Percentiles rank a stretch among this genome's conserved stretches.
Conservation (phyloP, 2,888 invertebrate species). For the Hirudinaria manillensis region DNA sequence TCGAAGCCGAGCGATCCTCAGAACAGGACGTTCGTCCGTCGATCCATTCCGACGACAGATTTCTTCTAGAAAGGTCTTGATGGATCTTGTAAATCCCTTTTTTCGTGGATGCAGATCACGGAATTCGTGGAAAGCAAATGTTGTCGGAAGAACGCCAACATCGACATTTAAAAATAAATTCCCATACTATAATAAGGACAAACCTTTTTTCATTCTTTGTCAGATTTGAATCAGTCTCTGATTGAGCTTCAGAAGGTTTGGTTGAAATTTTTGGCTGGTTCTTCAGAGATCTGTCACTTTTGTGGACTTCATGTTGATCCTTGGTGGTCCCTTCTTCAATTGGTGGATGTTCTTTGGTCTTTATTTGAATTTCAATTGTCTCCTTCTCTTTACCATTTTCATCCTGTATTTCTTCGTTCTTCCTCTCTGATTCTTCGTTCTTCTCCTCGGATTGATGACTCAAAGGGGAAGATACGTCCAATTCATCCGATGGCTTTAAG, state of each 20-base stretch:
- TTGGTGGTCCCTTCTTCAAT: too few relatives aligned
- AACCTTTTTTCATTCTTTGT: constrained; percentile 5
- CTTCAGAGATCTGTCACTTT: not conserved
- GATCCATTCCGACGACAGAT: too few relatives aligned
- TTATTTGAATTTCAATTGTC: too few relatives aligned
- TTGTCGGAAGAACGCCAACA: not conserved
- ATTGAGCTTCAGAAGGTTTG: constrained; percentile 3
- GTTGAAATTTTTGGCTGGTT: not conserved
- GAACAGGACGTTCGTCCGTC: too few relatives aligned
- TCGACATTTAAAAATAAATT: constrained; percentile 8
- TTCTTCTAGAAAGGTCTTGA: not conserved
- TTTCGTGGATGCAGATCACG: not conserved
- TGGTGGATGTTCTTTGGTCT: too few relatives aligned
- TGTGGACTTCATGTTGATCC: too few relatives aligned
- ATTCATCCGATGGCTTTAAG: too few relatives aligned
- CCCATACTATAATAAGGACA: constrained; percentile 11
- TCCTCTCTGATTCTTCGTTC: not conserved
- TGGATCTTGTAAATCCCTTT: not conserved
- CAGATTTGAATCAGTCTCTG: not conserved
- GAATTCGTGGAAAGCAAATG: not conserved
- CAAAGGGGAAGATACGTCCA: too few relatives aligned
- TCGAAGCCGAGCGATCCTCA: too few relatives aligned
- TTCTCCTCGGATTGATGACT: not conserved
- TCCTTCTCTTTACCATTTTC: not conserved
- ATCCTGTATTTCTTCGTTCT: not conserved